Base-by-base conservation (phyloP, 2,113 vertebrate species). In the Nycticebus coucang region DNA sequence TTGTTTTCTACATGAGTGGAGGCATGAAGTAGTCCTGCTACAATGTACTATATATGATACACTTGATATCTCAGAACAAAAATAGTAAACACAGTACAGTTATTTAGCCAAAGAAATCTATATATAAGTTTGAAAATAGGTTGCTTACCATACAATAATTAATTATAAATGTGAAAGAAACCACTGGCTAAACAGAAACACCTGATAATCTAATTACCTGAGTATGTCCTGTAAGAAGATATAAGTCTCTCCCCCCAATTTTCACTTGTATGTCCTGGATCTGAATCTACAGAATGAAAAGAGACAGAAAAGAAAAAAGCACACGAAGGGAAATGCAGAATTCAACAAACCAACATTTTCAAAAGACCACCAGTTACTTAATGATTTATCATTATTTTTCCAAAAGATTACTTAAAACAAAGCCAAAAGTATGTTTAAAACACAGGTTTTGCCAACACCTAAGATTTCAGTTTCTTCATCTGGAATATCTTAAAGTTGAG, bases 201-300 rank as follows among this genome's bases (percentile, higher is more conserved):
- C 77, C 92, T 96, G 77, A 96, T 97, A 97, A 97, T 95, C 96
- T 96, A 94, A 98, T 99, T 99, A 99, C 99, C 99, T 99, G 99
- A 98, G 97, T 99, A 99, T 98, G 99, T 99, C 98, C 99, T 99
- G 99, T 99, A 99, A 98, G 98, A 98, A 98, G 98, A 98, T 98
- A 99, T 98, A 99, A 99, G 98, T 99, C 99, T 99, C 98, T 98
- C 98, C 95, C 98, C 98, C 99, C 98, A 99, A 98, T 98, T 98
- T 98, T 99, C 99, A 99, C 98, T 99, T 96, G 98, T 99, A 98
- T 98, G 98, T 98, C 98, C 98, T 98, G 98, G 98, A 98, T 99
- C 99, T 99, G 99, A 99, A 99, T 99, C 99, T 99, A 99, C 97
- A 99, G 98, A 98, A 98, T 98, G 99, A 98, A 99, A 99, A 98